Evolutionary conservation across 2,113 vertebrate species (phyloP), one percentile per base, ranked within the genome.

Genomic region (Microtus richardsoni): DNA sequence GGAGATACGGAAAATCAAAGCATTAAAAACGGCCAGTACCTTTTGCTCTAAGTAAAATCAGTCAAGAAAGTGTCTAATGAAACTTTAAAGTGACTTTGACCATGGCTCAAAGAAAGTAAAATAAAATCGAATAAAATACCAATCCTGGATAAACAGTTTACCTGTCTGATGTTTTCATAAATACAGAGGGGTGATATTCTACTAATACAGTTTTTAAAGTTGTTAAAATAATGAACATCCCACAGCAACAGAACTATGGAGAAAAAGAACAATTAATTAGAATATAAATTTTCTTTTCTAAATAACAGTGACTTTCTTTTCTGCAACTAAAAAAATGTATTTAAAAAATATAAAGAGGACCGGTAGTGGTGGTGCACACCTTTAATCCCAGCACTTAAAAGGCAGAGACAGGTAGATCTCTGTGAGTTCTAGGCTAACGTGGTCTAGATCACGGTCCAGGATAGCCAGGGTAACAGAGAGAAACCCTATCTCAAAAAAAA

Each of bases 141-240:
- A 86, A 86, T 47, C 13, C 36, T 85, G 3, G 75, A 83, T 80
- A 24, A 83, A 88, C 1, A 52, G n/a, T 21, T 96, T 28, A 88
- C 71, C 5, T 5, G 22, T 36, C 60, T 87, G 62, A 58, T 88
- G 74, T 85, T 93, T 52, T 77, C 14, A 60, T 88, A 95, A 90
- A 92, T n/a, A 85, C 1, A 14, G 8, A 60, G 13, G n/a, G 80
- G 54, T 84, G 28, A 93, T 62, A 91, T 19, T 70, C 5, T 21
- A 90, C 70, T 89, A 88, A 85, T 21, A 66, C 5, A 74, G 22
- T 80, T 24, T 73, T 86, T 93, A 66, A 95, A 52, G 64, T 28
- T 95, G n/a, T 16, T 85, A 41, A 93, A 96, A 96, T 83, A 90
- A 95, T 60, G 17, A 89, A 78, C 5, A 89, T 36, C 28, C 30